Evolutionary conservation across 2,888 invertebrate genomes (phyloP).

Genomic region (Microctonus hyperodae): DNA sequence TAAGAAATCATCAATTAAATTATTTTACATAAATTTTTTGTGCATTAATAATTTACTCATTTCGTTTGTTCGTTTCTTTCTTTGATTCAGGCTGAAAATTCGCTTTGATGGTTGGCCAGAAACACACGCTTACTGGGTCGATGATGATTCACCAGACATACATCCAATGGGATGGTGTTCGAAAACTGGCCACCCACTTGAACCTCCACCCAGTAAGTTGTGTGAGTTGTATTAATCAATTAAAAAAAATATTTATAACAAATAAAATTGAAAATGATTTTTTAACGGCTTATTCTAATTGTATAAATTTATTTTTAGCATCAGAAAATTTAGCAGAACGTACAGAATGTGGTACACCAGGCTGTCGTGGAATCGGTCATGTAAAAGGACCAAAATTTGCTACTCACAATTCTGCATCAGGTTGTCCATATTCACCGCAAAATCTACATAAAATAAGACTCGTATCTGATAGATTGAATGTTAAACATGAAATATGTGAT

Average conservation of each 20-base stretch:
- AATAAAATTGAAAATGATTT: background rate
- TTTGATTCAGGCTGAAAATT: constrained; percentile 63
- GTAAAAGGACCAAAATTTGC: constrained; percentile 78
- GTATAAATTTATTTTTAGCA: constrained; percentile 62
- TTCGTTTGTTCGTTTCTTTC: too few relatives aligned
- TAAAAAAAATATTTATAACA: constrained; percentile 18
- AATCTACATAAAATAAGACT: constrained; percentile 65
- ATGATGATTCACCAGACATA: constrained; percentile 89
- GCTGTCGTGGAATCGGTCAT: constrained; percentile 92
- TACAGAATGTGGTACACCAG: constrained; percentile 81
- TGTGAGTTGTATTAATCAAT: too few relatives aligned
- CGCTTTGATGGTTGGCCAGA: constrained; percentile 91
- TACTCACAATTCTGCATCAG: constrained; percentile 74
- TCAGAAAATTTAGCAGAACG: constrained; percentile 70
- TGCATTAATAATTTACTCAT: too few relatives aligned
- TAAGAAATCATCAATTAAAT: background rate
- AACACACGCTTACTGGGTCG: constrained; percentile 85
- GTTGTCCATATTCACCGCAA: constrained; percentile 77
- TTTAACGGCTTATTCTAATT: constrained; percentile 9
- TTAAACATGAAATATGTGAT: constrained; percentile 62
- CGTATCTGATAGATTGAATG: constrained; percentile 65
- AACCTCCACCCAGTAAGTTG: constrained; percentile 83
- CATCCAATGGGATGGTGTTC: constrained; percentile 93
- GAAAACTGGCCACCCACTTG: constrained; percentile 86
- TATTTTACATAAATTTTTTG: background rate